Conservation (phyloP, 2,113 vertebrate genomes). For the Poeciliopsis turrubarensis region DNA sequence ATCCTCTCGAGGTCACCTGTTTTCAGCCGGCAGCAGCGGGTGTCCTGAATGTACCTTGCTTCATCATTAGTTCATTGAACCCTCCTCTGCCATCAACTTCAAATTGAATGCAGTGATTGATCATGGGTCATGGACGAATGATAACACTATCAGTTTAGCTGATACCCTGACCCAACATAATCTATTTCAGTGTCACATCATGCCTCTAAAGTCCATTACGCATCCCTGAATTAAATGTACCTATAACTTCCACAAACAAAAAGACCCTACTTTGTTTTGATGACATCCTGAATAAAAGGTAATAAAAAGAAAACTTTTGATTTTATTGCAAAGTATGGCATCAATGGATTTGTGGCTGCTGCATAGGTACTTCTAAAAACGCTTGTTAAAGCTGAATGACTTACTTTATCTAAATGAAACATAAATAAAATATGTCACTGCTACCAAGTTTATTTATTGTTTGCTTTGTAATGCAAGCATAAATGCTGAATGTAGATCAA, state of each 20-base stretch:
- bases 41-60: slow-evolving; percentile 60
- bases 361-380: not conserved
- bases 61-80: slow-evolving; percentile 37
- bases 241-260: slow-evolving; percentile 7
- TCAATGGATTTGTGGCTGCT: not conserved
- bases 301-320: slow-evolving; percentile 13
- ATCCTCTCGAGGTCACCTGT: slow-evolving; percentile 63
- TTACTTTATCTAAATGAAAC: slow-evolving; percentile 31
- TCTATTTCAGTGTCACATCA: slow-evolving; percentile 51
- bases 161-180: slow-evolving; percentile 55
- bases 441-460: slow-evolving; percentile 39
- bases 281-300: slow-evolving; percentile 34
- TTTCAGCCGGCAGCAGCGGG: slow-evolving; percentile 46
- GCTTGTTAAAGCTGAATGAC: slow-evolving; percentile 8
- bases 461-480: slow-evolving; percentile 39
- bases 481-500: slow-evolving; percentile 51
- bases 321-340: slow-evolving; percentile 23
- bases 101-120: slow-evolving; percentile 69
- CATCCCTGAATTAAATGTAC: slow-evolving; percentile 34
- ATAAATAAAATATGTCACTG: slow-evolving; percentile 31
- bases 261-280: not conserved
- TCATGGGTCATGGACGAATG: slow-evolving; percentile 53
- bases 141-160: slow-evolving; percentile 61
- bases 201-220: slow-evolving; percentile 43
- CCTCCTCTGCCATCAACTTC: slow-evolving; percentile 48